Base-by-base conservation (phyloP, 2,888 invertebrate genomes). In the Sialis lutaria region DNA sequence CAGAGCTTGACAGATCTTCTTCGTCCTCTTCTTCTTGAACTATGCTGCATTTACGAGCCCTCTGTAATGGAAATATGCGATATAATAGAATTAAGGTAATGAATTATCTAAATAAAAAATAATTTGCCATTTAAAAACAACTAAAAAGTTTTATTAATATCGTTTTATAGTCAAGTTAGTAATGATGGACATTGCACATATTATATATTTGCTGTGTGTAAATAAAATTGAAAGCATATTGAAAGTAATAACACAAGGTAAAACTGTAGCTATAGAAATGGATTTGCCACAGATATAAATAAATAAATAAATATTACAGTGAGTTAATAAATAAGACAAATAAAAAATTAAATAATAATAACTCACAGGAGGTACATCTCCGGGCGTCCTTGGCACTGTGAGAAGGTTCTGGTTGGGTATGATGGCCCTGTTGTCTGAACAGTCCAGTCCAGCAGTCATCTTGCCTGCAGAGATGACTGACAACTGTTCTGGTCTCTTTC, bases 21-120 rank as follows among this genome's bases (percentile, higher is more conserved):
- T 87, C 84, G 58, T 90, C 91, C 56, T 92, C 92, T 62, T 93
- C 93, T 60, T 88, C 88, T 55, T 88, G 83, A 22, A 92, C 91
- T 57, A 92, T 89, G 58, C 89, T 89, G 67, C 90, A 92, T 60
- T 91, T 91, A 45, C 90, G 75, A 30, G 79, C 77, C 45, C 87
- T 73, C 70, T 78, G 64, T 48, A 64, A 64, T 62, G 64, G 47
- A 30, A 51, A 51, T 33, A 43, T 22, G 4, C 22, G 4, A 22
- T 22, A 22, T 8, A 41, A 4, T 9, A n/a, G n/a, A 35, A 2
- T 8, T 2, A n/a, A 9, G 35, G 35, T 35, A 35, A 9, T n/a
- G n/a, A 9, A 9, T 35, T 4, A 35, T 9, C n/a, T 8, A 35
- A 35, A 35, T 35, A 35, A n/a, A n/a, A 35, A 35, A 35, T 8